Conservation (phyloP, 2,888 invertebrate genomes). For the Anthophora plumipes region DNA sequence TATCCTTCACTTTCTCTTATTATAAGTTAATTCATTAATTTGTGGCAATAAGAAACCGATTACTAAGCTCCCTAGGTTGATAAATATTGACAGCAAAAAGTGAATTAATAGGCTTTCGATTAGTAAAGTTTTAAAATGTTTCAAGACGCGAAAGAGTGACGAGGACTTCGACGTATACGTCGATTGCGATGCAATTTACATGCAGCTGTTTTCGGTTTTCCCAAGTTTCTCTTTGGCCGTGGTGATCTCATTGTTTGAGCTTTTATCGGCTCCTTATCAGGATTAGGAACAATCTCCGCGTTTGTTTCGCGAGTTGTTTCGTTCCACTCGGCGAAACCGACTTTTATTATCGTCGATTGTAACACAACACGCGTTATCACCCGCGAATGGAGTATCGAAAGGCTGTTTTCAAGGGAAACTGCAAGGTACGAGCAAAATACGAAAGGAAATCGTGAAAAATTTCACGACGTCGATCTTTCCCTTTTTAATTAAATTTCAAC, state of each 20-base stretch:
- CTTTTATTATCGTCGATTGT: slow-evolving; percentile 42
- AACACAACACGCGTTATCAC: slow-evolving; percentile 45
- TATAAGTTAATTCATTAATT: too few species aligned
- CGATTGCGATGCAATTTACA: neutral
- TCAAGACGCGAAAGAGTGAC: neutral
- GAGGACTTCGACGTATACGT: neutral
- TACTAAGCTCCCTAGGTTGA: too few species aligned
- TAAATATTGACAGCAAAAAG: too few species aligned
- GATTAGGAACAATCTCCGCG: slow-evolving; percentile 9
- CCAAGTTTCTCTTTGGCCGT: slow-evolving; percentile 15
- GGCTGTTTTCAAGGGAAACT: slow-evolving; percentile 1
- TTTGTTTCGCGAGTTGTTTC: slow-evolving; percentile 7
- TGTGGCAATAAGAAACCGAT: too few species aligned
- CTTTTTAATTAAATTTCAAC: neutral
- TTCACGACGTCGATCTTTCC: too few species aligned
- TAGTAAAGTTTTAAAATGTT: too few species aligned
- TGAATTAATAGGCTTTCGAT: too few species aligned
- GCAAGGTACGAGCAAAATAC: neutral
- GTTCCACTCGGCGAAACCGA: slow-evolving; percentile 17
- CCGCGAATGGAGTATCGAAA: slow-evolving; percentile 24
- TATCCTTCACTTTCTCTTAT: too few species aligned
- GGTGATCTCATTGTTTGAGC: slow-evolving; percentile 42
- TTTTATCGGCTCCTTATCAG: slow-evolving; percentile 39
- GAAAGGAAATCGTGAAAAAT: neutral
- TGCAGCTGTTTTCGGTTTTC: slow-evolving; percentile 29